Percentiles rank a stretch among this genome's conserved stretches.
These are phyloP conservation scores for Phalanger gymnotis DNA, from an alignment of 2,797 vertebrate species.

Conservation along the genomic window DNA sequence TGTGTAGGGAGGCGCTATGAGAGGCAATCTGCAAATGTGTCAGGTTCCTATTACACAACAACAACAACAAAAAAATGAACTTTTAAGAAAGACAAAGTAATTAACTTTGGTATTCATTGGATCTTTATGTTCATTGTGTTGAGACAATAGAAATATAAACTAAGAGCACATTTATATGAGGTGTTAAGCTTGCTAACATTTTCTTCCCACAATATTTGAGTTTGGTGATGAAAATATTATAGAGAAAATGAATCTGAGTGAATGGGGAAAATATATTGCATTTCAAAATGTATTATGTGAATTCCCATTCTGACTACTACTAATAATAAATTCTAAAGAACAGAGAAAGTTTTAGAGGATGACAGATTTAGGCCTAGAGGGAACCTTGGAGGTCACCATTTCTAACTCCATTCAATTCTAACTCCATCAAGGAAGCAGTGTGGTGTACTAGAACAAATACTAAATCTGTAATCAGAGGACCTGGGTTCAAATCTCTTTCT, in stretches of 20 bases:
- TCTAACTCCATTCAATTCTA: not conserved
- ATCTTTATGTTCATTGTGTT: not conserved
- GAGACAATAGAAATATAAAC: not conserved
- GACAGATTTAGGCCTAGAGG: constrained; percentile 12
- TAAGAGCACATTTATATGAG: not conserved
- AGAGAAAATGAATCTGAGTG: not conserved
- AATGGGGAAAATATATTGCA: not conserved
- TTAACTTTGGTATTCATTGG: not conserved
- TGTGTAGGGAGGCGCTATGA: not conserved
- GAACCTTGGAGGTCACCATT: not conserved
- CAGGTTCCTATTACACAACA: not conserved
- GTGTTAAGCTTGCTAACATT: not conserved
- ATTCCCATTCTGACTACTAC: no score
- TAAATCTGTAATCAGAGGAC: not conserved
- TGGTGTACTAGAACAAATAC: not conserved
- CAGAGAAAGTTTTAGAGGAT: constrained; percentile 27
- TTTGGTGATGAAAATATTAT: not conserved
- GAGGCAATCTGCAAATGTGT: not conserved
- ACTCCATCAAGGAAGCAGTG: not conserved
- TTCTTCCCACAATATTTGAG: not conserved
- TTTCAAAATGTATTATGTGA: constrained; percentile 1
- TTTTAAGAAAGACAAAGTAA: not conserved
- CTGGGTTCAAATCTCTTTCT: no score
- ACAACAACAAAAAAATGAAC: not conserved
- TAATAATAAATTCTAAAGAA: no score